Evolutionary conservation across 2,888 invertebrate genomes (phyloP).

Genomic region (Limenitis arthemis): DNA sequence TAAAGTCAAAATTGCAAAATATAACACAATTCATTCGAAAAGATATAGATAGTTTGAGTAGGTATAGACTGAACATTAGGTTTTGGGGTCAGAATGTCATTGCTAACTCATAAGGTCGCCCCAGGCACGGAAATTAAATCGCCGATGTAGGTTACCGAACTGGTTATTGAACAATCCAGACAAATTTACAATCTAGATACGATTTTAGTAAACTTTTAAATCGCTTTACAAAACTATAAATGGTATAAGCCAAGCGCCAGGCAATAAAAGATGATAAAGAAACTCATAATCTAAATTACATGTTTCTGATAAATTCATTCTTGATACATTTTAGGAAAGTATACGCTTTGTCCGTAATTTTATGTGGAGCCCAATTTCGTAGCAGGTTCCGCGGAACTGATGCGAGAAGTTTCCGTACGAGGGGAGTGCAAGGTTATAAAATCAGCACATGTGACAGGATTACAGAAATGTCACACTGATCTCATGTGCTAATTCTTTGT

Average conservation of each 20-base stretch:
- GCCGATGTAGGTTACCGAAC: conserved; percentile 2
- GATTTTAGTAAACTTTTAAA: not conserved
- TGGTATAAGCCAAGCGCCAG: not conserved
- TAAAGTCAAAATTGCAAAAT: too few species aligned
- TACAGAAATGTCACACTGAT: conserved; percentile 20
- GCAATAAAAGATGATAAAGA: not conserved
- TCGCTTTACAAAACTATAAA: not conserved
- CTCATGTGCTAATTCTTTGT: conserved; percentile 5
- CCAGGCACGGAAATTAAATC: conserved; percentile 8
- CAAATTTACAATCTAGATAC: not conserved
- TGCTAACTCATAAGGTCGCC: conserved; percentile 5
- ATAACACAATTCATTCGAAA: too few species aligned
- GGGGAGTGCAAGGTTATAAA: conserved; percentile 59
- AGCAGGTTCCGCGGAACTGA: not conserved
- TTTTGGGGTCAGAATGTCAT: conserved; percentile 4
- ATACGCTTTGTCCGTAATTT: not conserved
- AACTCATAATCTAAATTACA: not conserved
- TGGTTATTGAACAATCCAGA: not conserved
- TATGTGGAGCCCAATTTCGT: not conserved
- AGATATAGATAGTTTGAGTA: too few species aligned
- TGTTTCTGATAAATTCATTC: too few species aligned
- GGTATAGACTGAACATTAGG: not conserved
- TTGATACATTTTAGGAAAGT: too few species aligned
- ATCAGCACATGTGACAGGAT: conserved; percentile 43
- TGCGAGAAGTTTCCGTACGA: conserved; percentile 42